Evolutionary conservation across 2,888 invertebrate species (phyloP).

Genomic region (Drosophila neotestacea): DNA sequence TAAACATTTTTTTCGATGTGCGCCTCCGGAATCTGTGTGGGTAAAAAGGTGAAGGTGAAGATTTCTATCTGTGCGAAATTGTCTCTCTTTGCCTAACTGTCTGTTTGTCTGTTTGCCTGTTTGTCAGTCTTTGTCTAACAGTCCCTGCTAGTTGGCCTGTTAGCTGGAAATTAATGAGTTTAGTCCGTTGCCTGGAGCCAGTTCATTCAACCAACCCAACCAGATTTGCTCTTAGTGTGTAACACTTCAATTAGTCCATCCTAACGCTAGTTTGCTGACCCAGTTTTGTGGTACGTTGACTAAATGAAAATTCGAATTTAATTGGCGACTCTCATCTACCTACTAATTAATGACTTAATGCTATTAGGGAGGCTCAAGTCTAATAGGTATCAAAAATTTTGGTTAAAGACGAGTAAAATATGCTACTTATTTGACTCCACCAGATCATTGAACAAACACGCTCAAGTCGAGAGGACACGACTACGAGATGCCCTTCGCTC

Average conservation of each 20-base stretch:
- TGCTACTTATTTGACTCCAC: conserved; percentile 4
- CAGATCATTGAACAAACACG: conserved; percentile 7
- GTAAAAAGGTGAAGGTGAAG: conserved; percentile 51
- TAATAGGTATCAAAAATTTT: background rate
- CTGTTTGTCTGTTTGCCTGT: conserved; percentile 2
- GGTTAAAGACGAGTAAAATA: conserved; percentile 7
- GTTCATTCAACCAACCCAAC: conserved; percentile 63
- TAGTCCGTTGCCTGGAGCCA: conserved; percentile 58
- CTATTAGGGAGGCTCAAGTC: conserved; percentile 11
- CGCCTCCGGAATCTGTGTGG: conserved; percentile 33
- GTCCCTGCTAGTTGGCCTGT: conserved; percentile 33
- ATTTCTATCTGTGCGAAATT: conserved; percentile 41
- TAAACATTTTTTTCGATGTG: conserved; percentile 61
- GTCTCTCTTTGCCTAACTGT: conserved; percentile 5
- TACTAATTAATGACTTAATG: conserved; percentile 61
- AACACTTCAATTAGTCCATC: conserved; percentile 63
- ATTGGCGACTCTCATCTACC: conserved; percentile 59
- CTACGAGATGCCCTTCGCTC: too few relatives aligned
- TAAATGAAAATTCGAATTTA: conserved; percentile 63
- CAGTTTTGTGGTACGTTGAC: conserved; percentile 41
- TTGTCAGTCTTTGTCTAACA: conserved; percentile 20
- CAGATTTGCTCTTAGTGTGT: conserved; percentile 23
- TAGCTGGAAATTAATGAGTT: conserved; percentile 69
- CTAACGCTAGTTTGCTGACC: conserved; percentile 64
- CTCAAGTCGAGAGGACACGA: background rate